Conservation (phyloP, 2,113 vertebrate species). For the Alligator sinensis region DNA sequence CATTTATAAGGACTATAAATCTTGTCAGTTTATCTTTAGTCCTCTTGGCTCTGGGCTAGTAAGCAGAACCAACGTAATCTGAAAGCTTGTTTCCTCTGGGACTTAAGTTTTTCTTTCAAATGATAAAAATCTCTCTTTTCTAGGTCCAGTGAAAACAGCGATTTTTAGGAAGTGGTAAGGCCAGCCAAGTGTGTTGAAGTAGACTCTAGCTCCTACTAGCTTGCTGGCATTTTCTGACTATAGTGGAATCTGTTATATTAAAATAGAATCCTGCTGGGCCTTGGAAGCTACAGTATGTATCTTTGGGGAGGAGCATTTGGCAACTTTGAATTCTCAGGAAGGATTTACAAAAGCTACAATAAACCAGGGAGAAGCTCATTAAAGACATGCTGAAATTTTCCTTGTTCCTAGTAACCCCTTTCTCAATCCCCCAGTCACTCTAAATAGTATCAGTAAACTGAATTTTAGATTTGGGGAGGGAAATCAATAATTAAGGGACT, state of each 20-base stretch:
- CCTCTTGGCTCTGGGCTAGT: not conserved
- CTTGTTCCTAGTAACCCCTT: not conserved
- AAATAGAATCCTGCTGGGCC: conserved; percentile 51
- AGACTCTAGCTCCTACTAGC: conserved; percentile 38
- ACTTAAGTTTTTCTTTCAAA: conserved; percentile 18
- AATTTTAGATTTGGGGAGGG: not conserved
- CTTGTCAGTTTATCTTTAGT: not conserved
- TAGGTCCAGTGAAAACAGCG: conserved; percentile 66
- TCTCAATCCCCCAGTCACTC: not conserved
- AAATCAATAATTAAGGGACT: not conserved
- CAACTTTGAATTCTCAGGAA: conserved; percentile 44
- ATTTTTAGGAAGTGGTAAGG: conserved; percentile 48
- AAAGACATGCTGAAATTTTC: conserved; percentile 48
- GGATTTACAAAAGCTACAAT: conserved; percentile 67
- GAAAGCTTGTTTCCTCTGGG: conserved; percentile 43
- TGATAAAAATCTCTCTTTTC: conserved; percentile 71
- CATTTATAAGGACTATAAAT: not conserved
- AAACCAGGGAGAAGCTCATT: conserved; percentile 77
- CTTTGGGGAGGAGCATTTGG: conserved; percentile 61
- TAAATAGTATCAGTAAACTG: not conserved
- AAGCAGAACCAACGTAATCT: conserved; percentile 12
- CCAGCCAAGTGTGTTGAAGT: conserved; percentile 68
- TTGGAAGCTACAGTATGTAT: conserved; percentile 28
- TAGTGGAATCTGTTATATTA: conserved; percentile 42
- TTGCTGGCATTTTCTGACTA: conserved; percentile 47